Conservation (phyloP, 2,797 vertebrate genomes). For the Eremophila alpestris region DNA sequence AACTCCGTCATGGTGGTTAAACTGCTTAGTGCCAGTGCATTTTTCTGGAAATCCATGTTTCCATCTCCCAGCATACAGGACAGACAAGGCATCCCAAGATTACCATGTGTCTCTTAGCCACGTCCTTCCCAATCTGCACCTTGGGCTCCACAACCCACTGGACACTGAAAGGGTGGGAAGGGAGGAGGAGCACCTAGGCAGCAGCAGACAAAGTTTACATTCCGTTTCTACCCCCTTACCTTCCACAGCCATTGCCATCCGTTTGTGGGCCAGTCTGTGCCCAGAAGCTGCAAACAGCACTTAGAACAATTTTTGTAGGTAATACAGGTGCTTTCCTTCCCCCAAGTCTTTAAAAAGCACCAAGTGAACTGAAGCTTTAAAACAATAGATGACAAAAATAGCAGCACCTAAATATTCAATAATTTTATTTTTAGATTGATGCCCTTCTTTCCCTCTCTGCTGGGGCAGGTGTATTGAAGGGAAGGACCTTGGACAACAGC, state of each 20-base stretch:
- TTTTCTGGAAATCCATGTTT: background rate
- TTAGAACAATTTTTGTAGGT: background rate
- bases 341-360: background rate
- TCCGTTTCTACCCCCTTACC: background rate
- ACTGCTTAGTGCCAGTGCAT: background rate
- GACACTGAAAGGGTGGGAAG: background rate
- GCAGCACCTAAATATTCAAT: background rate
- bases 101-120: background rate
- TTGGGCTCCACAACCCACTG: background rate
- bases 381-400: background rate
- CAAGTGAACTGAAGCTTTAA: background rate
- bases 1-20: background rate
- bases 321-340: background rate
- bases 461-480: background rate
- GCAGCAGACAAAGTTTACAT: background rate
- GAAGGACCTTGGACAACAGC: background rate
- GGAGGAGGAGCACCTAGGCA: background rate
- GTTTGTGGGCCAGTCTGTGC: background rate
- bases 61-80: background rate
- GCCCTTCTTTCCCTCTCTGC: background rate
- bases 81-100: background rate
- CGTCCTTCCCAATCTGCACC: fast-evolving
- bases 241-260: background rate
- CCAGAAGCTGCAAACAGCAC: background rate
- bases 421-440: background rate